These are phyloP conservation scores for Spialia ferax DNA, from an alignment of 2,888 invertebrate genomes.

Conservation along the genomic window DNA sequence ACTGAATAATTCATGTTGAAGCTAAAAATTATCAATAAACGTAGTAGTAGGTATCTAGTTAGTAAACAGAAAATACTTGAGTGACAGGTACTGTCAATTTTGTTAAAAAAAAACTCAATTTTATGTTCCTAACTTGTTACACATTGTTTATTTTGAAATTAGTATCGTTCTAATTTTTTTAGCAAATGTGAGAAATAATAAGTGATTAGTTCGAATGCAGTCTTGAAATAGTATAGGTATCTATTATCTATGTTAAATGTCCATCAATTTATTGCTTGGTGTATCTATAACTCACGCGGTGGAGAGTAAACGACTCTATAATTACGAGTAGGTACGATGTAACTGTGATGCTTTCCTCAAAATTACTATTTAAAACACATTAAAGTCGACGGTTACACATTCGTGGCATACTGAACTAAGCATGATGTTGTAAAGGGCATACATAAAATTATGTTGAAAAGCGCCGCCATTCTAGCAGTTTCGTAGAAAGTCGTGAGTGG, in stretches of 20 bases:
- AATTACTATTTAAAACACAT: constrained; percentile 33
- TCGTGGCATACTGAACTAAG: constrained; percentile 37
- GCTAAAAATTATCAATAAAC: too few species aligned
- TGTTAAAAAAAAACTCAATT: neutral
- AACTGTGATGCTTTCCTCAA: neutral
- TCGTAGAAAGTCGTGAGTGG: constrained; percentile 79
- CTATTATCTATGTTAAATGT: neutral
- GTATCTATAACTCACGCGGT: neutral
- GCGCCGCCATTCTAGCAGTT: constrained; percentile 59
- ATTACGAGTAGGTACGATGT: constrained; percentile 2
- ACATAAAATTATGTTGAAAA: constrained; percentile 60
- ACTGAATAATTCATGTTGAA: too few species aligned
- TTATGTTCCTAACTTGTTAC: too few species aligned
- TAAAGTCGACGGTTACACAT: constrained; percentile 8
- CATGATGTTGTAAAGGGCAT: constrained; percentile 47
- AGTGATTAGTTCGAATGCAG: too few species aligned
- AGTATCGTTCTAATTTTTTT: too few species aligned
- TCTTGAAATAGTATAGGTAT: too few species aligned
- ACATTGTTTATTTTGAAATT: too few species aligned
- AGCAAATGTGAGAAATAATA: too few species aligned
- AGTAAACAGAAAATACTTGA: too few species aligned
- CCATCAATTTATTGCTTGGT: neutral
- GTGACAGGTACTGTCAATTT: too few species aligned
- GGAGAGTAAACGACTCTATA: neutral
- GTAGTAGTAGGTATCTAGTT: too few species aligned